Evolutionary conservation across 35 echinoderm and acorn worm genomes (phyloP), one percentile per base, ranked within the genome.

Genomic region (Heliocidaris tuberculata): DNA sequence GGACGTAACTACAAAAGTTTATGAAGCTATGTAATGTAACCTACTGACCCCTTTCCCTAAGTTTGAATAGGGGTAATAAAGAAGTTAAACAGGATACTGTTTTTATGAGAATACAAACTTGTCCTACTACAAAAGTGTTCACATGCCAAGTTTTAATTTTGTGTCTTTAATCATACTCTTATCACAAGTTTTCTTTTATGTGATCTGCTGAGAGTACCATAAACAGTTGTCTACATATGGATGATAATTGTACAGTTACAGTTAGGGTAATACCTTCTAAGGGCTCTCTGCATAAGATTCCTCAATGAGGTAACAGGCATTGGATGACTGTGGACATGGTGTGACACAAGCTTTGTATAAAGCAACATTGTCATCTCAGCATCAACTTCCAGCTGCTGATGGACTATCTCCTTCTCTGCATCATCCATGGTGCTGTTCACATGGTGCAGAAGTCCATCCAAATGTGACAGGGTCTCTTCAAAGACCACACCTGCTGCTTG

Each of bases 401-500:
- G 94, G 19, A 86, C 86, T 21, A 88, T 42, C 29, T 24, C 54
- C 56, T 49, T 94, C 10, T 71, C 60, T 8, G 15, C 31, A 48
- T 96, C 30, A 54, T 48, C 35, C 49, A 70, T 31, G 60, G 13
- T 65, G 31, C 42, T 31, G 19, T 31, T 48, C 27, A 48, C 48
- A 70, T 92, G 35, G 35, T 60, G 85, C 5, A 97, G 91, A 8
- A 94, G 86, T 50, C 94, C 93, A 31, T 96, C 94, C 59, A 96
- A 21, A 31, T 59, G 60, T 13, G 96, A 87, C 13, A 99, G 86
- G 2, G 85, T 90, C 47, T 96, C 95, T 92, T 99, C 97, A 94
- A 96, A 97, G 24, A 96, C 96, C 35, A 97, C 94, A 9, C 52
- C 94, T 24, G 96, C 95, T 86, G 96, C 98, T 85, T 97, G 94